Conservation (phyloP, 1,140 invertebrate genomes). For the Halyomorpha halys region DNA sequence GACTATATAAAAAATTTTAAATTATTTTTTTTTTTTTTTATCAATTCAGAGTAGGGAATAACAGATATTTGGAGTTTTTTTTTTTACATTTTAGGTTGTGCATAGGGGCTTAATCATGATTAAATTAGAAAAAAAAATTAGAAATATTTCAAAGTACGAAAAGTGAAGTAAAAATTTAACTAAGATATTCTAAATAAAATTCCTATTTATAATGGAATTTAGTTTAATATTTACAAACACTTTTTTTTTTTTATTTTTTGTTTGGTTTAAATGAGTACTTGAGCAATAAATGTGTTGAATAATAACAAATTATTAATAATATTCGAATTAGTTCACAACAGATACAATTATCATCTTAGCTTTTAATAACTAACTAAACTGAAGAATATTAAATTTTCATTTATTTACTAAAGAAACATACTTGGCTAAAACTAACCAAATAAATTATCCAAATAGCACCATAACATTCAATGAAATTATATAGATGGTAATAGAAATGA, state of each 20-base stretch:
- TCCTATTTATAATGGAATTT: slow-evolving; percentile 10
- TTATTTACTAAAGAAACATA: too few relatives aligned
- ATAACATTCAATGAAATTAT: slow-evolving; percentile 2
- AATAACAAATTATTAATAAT: slow-evolving; percentile 17
- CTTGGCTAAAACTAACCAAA: too few relatives aligned
- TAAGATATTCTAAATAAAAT: slow-evolving; percentile 9
- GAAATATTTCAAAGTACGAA: too few relatives aligned
- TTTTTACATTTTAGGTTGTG: too few relatives aligned
- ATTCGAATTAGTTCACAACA: slow-evolving; percentile 13
- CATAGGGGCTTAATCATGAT: too few relatives aligned
- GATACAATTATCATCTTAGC: slow-evolving; percentile 2
- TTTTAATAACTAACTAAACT: too few relatives aligned
- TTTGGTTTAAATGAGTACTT: slow-evolving; percentile 13
- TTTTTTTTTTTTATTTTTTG: slow-evolving; percentile 1
- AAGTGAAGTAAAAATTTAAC: slow-evolving; percentile 7
- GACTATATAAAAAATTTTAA: slow-evolving; percentile 2
- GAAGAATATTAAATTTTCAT: too few relatives aligned
- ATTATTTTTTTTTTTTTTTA: too few relatives aligned
- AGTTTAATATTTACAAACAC: slow-evolving; percentile 14
- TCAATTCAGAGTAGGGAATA: too few relatives aligned
- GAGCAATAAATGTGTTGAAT: slow-evolving; percentile 19
- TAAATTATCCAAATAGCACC: slow-evolving; percentile 4
- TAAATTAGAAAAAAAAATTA: too few relatives aligned
- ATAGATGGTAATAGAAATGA: neutral
- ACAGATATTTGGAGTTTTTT: too few relatives aligned